phyloP scores from a whole-genome alignment of 1,140 invertebrate genomes.

The Orussus abietinus region DNA sequence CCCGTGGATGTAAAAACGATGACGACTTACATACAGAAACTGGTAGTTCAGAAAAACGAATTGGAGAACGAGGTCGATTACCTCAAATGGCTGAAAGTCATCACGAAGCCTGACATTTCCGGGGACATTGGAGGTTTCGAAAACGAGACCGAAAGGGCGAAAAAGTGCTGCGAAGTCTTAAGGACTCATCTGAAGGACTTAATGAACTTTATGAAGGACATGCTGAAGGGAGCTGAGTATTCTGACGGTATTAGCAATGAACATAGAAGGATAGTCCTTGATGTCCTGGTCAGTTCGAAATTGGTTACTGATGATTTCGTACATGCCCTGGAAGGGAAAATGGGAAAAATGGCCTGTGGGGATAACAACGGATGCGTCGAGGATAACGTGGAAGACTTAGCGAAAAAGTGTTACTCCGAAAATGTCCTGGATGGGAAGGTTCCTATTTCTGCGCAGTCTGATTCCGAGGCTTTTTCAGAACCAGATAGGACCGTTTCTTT shows the following conservation, averaged over 20 bases:
- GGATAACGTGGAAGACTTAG: conserved; percentile 11
- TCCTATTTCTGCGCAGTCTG: conserved; percentile 55
- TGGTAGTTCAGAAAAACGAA: conserved; percentile 38
- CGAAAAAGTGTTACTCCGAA: conserved; percentile 33
- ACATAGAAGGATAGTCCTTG: conserved; percentile 36
- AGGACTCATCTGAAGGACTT: conserved; percentile 40
- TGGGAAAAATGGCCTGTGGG: conserved; percentile 4
- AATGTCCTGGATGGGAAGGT: conserved; percentile 27
- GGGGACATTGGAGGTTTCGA: conserved; percentile 12
- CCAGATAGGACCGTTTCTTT: conserved; percentile 76
- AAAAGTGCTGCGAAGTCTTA: conserved; percentile 40
- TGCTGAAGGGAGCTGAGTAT: conserved; percentile 28
- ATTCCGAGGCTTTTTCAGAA: conserved; percentile 81
- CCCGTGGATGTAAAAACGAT: conserved; percentile 37
- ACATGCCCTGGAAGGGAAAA: conserved; percentile 26
- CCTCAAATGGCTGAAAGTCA: conserved; percentile 46
- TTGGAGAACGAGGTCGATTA: conserved; percentile 48
- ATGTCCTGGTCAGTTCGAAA: conserved; percentile 38
- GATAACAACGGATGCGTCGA: conserved; percentile 5
- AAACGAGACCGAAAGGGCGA: conserved; percentile 30
- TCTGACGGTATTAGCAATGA: conserved; percentile 21
- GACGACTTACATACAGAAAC: conserved; percentile 36
- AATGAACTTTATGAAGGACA: conserved; percentile 45
- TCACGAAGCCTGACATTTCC: conserved; percentile 35
- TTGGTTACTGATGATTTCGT: conserved; percentile 42